These are phyloP conservation scores for Aegithalos caudatus DNA, from an alignment of 2,113 vertebrate genomes.

Conservation along the genomic window DNA sequence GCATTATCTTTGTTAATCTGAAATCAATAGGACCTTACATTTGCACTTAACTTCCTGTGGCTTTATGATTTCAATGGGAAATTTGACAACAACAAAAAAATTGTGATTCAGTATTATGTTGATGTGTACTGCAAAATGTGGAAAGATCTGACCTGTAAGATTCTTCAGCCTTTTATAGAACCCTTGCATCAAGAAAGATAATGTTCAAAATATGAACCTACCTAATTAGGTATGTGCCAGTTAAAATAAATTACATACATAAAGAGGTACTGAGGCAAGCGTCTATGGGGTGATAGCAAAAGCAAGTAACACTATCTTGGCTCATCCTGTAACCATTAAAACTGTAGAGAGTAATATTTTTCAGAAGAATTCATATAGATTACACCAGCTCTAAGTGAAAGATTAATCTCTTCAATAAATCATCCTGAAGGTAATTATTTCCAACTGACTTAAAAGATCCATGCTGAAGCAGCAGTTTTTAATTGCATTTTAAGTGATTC, in stretches of 20 bases:
- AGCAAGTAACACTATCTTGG: neutral
- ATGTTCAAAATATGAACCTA: neutral
- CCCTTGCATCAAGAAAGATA: neutral
- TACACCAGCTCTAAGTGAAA: neutral
- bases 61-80: neutral
- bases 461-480: slow-evolving; percentile 24
- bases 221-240: neutral
- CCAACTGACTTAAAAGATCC: neutral
- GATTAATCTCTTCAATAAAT: slow-evolving; percentile 39
- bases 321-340: neutral
- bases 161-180: neutral
- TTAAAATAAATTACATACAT: neutral
- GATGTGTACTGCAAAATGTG: neutral
- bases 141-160: neutral
- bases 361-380: neutral
- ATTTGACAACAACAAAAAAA: neutral
- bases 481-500: slow-evolving; percentile 7
- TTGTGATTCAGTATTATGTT: neutral
- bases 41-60: neutral
- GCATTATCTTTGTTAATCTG: neutral
- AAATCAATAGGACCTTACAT: neutral
- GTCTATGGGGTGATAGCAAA: neutral
- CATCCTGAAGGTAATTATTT: slow-evolving; percentile 24
- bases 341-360: neutral
- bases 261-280: neutral